Conservation (phyloP, 2,888 invertebrate genomes). For the Steromphala cineraria region DNA sequence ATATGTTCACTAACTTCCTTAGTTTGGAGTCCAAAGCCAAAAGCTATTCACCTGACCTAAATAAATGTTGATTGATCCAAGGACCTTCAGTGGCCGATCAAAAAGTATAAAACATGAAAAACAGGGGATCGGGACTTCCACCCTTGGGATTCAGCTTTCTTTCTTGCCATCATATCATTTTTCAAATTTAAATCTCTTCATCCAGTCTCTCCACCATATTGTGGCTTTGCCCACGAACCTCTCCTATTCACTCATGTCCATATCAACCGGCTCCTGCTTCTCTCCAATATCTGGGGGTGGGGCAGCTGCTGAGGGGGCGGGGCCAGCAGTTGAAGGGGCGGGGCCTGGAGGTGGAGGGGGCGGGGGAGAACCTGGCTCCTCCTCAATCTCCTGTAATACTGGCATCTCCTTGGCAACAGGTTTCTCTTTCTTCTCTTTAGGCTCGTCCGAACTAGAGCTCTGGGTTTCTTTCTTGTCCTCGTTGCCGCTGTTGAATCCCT, state of each 20-base stretch:
- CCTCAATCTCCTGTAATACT: background rate
- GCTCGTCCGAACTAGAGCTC: conserved; percentile 21
- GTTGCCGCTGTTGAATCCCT: conserved; percentile 46
- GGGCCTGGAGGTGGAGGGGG: conserved; percentile 34
- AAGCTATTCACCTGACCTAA: too few species aligned
- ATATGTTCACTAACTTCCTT: too few species aligned
- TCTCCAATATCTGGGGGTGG: conserved; percentile 31
- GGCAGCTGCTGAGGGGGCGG: conserved; percentile 24
- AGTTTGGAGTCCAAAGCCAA: too few species aligned
- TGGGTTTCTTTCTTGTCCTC: conserved; percentile 31
- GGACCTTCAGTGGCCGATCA: too few species aligned
- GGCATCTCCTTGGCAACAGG: conserved; percentile 65
- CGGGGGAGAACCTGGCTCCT: conserved; percentile 20
- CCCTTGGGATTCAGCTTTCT: too few species aligned
- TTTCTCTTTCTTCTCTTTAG: conserved; percentile 45
- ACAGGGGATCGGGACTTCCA: too few species aligned
- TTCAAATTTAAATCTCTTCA: too few species aligned
- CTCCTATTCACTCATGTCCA: conserved; percentile 67
- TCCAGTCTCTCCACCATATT: too few species aligned
- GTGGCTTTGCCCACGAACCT: too few species aligned
- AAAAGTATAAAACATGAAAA: too few species aligned
- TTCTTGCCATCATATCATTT: too few species aligned
- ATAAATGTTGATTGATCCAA: too few species aligned
- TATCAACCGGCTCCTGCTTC: conserved; percentile 62
- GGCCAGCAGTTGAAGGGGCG: conserved; percentile 32